These are phyloP conservation scores for Anolis sagrei DNA, from an alignment of 2,113 vertebrate species.

Conservation along the genomic window DNA sequence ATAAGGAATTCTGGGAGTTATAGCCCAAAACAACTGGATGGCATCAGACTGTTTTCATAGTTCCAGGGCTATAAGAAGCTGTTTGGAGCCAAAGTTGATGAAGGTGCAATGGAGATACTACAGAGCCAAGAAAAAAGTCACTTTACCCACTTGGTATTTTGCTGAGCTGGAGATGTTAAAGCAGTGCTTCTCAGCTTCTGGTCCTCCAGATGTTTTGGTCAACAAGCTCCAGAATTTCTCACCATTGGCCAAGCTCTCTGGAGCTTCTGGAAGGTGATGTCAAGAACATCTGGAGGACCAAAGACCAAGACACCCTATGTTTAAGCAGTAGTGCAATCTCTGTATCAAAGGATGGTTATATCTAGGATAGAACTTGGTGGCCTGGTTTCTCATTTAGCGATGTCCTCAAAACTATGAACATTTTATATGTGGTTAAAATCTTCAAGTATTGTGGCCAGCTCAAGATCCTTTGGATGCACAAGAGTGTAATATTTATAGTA, in stretches of 20 bases:
- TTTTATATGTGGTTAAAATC: neutral
- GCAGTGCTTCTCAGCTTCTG: neutral
- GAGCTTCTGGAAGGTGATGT: too few relatives aligned
- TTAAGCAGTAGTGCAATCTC: too few relatives aligned
- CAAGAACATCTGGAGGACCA: too few relatives aligned
- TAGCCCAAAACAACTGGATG: neutral
- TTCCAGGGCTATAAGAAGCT: neutral
- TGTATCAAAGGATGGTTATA: neutral
- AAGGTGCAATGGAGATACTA: neutral
- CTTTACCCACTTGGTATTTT: neutral
- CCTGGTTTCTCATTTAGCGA: neutral
- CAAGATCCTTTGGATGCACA: neutral
- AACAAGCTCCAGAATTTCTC: too few relatives aligned
- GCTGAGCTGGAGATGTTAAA: neutral
- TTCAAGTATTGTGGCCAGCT: neutral
- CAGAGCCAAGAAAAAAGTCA: neutral
- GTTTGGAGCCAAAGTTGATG: too few relatives aligned
- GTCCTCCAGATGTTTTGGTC: too few relatives aligned
- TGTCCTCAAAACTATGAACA: neutral
- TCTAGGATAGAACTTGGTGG: neutral
- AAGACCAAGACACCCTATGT: too few relatives aligned
- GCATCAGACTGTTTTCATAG: neutral
- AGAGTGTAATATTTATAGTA: slow-evolving; percentile 4
- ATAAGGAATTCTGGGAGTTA: neutral
- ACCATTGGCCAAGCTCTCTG: too few relatives aligned